phyloP scores from a whole-genome alignment of 2,113 vertebrate genomes.

The Aramus guarauna region DNA sequence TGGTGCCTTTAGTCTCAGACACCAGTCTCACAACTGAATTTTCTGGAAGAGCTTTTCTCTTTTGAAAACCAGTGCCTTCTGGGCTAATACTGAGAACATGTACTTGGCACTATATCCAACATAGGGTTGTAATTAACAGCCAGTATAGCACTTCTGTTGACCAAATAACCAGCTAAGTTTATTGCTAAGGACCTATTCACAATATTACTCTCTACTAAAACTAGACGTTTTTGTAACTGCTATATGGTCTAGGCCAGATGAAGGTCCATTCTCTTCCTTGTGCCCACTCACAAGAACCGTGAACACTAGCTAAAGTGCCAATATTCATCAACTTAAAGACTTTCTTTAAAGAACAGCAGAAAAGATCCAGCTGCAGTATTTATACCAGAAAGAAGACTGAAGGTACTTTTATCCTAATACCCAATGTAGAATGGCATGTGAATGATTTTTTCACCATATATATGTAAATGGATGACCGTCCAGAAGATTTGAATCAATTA shows the following conservation, averaged over 20 bases:
- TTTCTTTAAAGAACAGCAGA: neutral
- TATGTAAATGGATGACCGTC: neutral
- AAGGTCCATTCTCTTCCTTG: neutral
- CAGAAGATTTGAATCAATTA: neutral
- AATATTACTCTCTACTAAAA: neutral
- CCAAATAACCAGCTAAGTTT: neutral
- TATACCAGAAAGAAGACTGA: neutral
- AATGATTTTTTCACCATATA: neutral
- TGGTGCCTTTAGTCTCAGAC: conserved; percentile 18
- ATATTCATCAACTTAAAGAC: neutral
- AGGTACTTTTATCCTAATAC: neutral
- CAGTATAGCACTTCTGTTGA: conserved; percentile 21
- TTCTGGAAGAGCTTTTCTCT: conserved; percentile 31
- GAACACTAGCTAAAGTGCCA: neutral
- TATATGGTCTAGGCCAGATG: neutral
- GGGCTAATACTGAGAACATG: conserved; percentile 1
- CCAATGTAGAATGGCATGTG: neutral
- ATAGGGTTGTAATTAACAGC: conserved; percentile 1
- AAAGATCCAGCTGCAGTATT: neutral
- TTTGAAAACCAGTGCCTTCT: conserved; percentile 44
- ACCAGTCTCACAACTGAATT: neutral
- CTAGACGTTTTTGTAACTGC: neutral
- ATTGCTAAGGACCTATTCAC: neutral
- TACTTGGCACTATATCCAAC: neutral
- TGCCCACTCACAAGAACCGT: neutral